Evolutionary conservation across 2,888 invertebrate species (phyloP).

Genomic region (Philopedon plagiatum): DNA sequence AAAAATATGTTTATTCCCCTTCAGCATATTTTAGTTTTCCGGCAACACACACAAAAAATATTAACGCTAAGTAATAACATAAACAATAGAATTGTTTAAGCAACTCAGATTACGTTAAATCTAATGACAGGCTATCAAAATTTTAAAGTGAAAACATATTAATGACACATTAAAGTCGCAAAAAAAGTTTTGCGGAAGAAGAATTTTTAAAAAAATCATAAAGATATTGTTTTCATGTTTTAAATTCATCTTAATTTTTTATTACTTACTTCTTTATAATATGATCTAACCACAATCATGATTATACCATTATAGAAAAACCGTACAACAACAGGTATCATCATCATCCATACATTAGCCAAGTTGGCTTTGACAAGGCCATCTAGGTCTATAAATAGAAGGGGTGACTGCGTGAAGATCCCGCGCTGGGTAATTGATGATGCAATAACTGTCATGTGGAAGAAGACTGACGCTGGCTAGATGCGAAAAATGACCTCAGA

Average conservation of each 20-base stretch:
- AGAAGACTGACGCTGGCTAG: slow-evolving; percentile 30
- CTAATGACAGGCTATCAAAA: no score
- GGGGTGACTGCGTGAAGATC: slow-evolving; percentile 27
- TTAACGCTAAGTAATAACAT: no score
- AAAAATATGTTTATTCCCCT: no score
- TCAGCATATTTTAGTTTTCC: no score
- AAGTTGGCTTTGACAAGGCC: slow-evolving; percentile 49
- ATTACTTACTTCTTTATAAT: slow-evolving; percentile 3
- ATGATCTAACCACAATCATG: slow-evolving; percentile 23
- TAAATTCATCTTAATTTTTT: neutral
- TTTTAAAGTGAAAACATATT: no score
- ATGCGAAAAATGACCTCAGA: slow-evolving; percentile 30
- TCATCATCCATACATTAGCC: slow-evolving; percentile 49
- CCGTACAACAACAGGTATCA: slow-evolving; percentile 32
- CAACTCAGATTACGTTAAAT: no score
- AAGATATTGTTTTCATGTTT: slow-evolving; percentile 11
- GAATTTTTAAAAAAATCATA: slow-evolving; percentile 6
- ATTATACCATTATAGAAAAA: slow-evolving; percentile 12
- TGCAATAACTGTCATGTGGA: slow-evolving; percentile 48
- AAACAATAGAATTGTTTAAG: no score
- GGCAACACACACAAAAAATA: no score
- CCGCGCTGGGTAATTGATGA: slow-evolving; percentile 45
- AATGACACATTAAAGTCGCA: no score
- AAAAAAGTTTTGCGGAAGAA: no score
- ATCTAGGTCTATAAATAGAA: slow-evolving; percentile 33